Conservation (phyloP, 2,113 vertebrate species). For the Syngnathoides biaculeatus region DNA sequence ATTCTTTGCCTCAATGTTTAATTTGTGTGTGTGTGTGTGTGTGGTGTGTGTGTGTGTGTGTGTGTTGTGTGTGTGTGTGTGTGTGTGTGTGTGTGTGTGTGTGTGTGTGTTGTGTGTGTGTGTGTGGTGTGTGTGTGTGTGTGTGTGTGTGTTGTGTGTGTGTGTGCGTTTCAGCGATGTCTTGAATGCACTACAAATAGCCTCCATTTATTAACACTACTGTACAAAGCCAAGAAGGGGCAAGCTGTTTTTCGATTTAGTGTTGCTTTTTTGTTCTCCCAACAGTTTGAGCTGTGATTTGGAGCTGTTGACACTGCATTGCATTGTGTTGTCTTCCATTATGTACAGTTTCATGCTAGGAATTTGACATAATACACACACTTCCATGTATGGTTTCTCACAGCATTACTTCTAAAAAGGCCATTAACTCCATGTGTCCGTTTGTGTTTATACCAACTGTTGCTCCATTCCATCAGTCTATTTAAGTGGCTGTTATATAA, state of each 20-base stretch:
- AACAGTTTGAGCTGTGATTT: neutral
- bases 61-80: too few species aligned
- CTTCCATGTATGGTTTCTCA: neutral
- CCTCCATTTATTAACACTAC: conserved; percentile 33
- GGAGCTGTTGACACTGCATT: neutral
- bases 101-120: conserved; percentile 29
- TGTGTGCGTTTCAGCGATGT: conserved; percentile 30
- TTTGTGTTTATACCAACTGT: neutral
- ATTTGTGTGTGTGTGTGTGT: conserved; percentile 45
- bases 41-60: too few species aligned
- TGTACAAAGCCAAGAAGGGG: conserved; percentile 15
- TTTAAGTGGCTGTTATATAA: conserved; percentile 46
- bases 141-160: conserved; percentile 26
- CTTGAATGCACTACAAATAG: conserved; percentile 44
- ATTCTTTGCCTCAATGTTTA: conserved; percentile 66
- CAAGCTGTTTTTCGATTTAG: conserved; percentile 8
- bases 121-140: too few species aligned
- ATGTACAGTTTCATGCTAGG: neutral
- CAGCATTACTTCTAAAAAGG: neutral
- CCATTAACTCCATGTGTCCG: neutral
- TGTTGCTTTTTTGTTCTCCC: conserved; percentile 2
- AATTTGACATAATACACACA: too few species aligned
- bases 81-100: conserved; percentile 20
- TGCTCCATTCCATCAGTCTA: conserved; percentile 1
- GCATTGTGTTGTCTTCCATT: neutral